A percentile compares a stretch with the other conserved stretches of the same genome.
These are phyloP conservation scores for Tychaedon coryphoeus DNA, from an alignment of 2,113 vertebrate species.

Conservation along the genomic window DNA sequence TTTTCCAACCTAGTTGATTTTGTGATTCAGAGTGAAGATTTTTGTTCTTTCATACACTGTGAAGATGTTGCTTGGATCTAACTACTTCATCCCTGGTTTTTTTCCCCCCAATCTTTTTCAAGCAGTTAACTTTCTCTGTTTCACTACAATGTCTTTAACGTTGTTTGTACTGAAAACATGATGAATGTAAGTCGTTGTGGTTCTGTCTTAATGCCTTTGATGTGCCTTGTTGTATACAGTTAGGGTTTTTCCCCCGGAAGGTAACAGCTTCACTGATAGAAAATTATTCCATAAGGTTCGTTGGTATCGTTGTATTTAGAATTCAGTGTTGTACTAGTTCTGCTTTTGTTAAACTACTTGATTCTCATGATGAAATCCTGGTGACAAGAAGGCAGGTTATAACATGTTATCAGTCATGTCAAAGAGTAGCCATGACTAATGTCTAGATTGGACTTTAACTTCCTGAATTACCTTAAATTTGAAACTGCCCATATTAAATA, in stretches of 20 bases:
- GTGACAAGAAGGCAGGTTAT: neutral
- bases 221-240: neutral
- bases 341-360: neutral
- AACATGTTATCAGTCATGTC: neutral
- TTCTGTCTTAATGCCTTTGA: neutral
- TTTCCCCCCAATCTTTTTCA: neutral
- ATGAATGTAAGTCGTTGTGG: neutral
- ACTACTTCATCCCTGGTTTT: fast-evolving
- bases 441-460: neutral
- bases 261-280: neutral
- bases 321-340: neutral
- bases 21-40: neutral
- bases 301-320: neutral
- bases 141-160: neutral
- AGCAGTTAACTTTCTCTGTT: neutral
- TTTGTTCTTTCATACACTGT: fast-evolving
- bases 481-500: neutral
- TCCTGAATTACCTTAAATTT: neutral
- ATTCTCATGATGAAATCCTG: neutral
- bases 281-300: fast-evolving
- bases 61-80: neutral
- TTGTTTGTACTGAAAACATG: neutral
- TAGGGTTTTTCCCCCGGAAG: neutral
- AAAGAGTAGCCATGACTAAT: neutral
- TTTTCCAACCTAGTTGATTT: neutral